phyloP scores from a whole-genome alignment of 1,140 invertebrate species.

The Drosophila bocqueti region DNA sequence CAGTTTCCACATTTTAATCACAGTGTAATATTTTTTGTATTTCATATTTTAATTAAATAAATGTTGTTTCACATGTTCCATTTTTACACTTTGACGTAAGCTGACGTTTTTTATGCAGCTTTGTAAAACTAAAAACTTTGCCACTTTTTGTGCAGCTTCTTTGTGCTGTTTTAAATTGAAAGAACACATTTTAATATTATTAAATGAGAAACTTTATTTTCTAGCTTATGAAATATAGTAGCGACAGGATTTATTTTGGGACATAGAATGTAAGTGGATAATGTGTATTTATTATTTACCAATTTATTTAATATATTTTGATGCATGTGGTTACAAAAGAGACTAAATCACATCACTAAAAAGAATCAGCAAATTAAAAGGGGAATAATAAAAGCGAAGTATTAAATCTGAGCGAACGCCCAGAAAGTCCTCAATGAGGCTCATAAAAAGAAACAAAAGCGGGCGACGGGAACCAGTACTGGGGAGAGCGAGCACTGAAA shows the following conservation, averaged over 20 bases:
- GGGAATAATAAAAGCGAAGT: slow-evolving; percentile 19
- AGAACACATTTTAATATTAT: background rate
- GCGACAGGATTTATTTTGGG: background rate
- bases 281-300: background rate
- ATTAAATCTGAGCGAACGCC: slow-evolving; percentile 45
- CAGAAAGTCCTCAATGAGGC: slow-evolving; percentile 50
- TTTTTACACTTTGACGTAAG: too few relatives aligned
- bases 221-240: background rate
- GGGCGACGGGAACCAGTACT: background rate
- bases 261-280: background rate
- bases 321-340: background rate
- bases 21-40: background rate
- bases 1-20: background rate
- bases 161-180: background rate
- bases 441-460: slow-evolving; percentile 53
- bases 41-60: background rate
- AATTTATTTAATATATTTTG: background rate
- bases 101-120: background rate
- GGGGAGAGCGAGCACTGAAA: background rate
- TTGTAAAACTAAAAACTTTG: background rate
- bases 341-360: slow-evolving; percentile 9
- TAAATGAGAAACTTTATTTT: background rate
- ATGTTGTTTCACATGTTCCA: too few relatives aligned
- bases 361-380: slow-evolving; percentile 18
- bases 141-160: background rate